A percentile compares a stretch with the other conserved stretches of the same genome.
Conservation (phyloP, 2,888 invertebrate genomes). For the Hypena proboscidalis region DNA sequence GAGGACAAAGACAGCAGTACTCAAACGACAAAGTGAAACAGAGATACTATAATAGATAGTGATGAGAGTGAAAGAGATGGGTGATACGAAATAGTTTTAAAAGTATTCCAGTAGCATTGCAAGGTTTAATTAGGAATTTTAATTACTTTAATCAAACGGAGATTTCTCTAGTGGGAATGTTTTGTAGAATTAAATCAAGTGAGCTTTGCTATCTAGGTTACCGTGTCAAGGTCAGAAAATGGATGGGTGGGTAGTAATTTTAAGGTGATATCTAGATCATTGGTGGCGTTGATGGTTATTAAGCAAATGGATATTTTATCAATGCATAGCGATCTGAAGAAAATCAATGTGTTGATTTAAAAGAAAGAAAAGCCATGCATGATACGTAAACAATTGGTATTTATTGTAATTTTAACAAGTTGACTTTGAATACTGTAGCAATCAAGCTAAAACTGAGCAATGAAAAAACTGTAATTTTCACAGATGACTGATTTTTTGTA, state of each 20-base stretch:
- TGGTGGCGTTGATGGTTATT: too few relatives aligned
- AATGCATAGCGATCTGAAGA: too few relatives aligned
- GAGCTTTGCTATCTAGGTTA: slow-evolving; percentile 2
- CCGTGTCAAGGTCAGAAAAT: not conserved
- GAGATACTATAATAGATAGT: not conserved
- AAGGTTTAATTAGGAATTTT: slow-evolving; percentile 60
- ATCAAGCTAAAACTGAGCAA: too few relatives aligned
- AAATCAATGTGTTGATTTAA: too few relatives aligned
- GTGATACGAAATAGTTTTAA: slow-evolving; percentile 34
- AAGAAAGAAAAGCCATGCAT: too few relatives aligned
- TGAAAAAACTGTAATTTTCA: too few relatives aligned
- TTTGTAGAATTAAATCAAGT: slow-evolving; percentile 9
- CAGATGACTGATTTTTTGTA: too few relatives aligned
- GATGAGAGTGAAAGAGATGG: slow-evolving; percentile 1
- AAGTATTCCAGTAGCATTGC: slow-evolving; percentile 29
- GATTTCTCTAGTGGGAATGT: slow-evolving; percentile 29
- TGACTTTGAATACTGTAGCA: too few relatives aligned
- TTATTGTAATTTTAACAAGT: too few relatives aligned
- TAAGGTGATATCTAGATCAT: too few relatives aligned
- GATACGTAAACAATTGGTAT: too few relatives aligned
- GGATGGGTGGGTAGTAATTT: not conserved
- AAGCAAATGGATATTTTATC: too few relatives aligned
- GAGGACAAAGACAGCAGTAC: not conserved
- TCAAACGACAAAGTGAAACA: not conserved
- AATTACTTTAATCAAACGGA: slow-evolving; percentile 52